Conservation (phyloP, 2,113 vertebrate species). For the Sapayoa aenigma region DNA sequence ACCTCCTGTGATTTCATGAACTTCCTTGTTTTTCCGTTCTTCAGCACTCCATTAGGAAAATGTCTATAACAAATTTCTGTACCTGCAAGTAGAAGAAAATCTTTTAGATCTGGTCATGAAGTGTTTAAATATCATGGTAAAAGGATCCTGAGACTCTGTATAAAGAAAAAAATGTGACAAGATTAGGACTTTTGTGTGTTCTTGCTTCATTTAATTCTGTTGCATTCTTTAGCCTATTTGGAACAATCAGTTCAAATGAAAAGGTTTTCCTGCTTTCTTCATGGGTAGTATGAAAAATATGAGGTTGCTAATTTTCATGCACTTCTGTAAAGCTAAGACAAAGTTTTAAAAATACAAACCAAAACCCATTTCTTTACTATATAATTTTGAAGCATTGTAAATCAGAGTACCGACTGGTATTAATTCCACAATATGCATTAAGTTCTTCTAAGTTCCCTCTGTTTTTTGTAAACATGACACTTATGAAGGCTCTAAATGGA, state of each 20-base stretch:
- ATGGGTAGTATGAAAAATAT: background rate
- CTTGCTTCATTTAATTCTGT: background rate
- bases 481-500: background rate
- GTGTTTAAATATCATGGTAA: background rate
- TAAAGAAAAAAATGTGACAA: background rate
- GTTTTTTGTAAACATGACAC: background rate
- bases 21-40: background rate
- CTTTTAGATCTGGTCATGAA: background rate
- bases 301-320: background rate
- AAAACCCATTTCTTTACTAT: background rate
- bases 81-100: background rate
- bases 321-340: background rate
- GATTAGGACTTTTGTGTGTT: background rate
- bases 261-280: background rate
- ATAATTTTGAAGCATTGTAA: background rate
- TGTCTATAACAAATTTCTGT: background rate
- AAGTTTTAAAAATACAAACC: background rate
- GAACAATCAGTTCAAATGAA: background rate
- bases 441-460: background rate
- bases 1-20: background rate
- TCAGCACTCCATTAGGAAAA: background rate
- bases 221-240: background rate
- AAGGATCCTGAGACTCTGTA: background rate
- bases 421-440: background rate
- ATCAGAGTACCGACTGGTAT: background rate